Evolutionary conservation across 2,888 invertebrate species (phyloP), one percentile per base, ranked within the genome.

Genomic region (Cephus pygmeus): DNA sequence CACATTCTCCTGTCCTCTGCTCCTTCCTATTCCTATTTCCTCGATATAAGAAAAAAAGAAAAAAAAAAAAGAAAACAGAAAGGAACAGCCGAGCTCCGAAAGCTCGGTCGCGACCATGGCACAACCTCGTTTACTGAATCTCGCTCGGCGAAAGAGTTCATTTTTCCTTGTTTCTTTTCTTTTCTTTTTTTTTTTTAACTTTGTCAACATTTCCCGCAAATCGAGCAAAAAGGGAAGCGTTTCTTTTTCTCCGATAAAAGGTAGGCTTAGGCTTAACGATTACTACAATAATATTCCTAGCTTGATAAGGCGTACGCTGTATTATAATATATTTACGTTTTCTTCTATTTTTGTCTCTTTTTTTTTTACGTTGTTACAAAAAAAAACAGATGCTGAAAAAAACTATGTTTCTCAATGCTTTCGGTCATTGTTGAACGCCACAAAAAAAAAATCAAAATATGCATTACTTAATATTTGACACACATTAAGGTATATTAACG

Each of bases 241-340:
- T 76, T 73, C 75, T 56, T 56, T 56, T 68, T 77, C 79, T 76
- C 36, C 76, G 23, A 30, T 79, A 77, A 77, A 81, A 82, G 73
- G 83, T 87, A 87, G 84, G 82, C 79, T 82, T 79, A 77, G 81
- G 69, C 83, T 81, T 83, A 56, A 76, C 71, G 75, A 76, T 76
- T 83, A 86, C 83, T 83, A 85, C 83, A 81, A 84, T 87, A 85
- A 87, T 87, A 87, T 87, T 87, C 85, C 81, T 87, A 89, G 88
- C 77, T 82, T 15, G 34, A 86, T 87, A 86, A 83, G 81, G 84
- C 85, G 85, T 85, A 86, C 83, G 81, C 82, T 88, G 86, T 88
- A 87, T 85, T 85, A 85, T 88, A 87, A 82, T 80, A 83, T 83
- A 80, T 80, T 82, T 84, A 82, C 79, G 79, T 80, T 82, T 81